Evolutionary conservation across 2,888 invertebrate species (phyloP), one percentile per base, ranked within the genome.

Genomic region (Macrostomum cliftonense): DNA sequence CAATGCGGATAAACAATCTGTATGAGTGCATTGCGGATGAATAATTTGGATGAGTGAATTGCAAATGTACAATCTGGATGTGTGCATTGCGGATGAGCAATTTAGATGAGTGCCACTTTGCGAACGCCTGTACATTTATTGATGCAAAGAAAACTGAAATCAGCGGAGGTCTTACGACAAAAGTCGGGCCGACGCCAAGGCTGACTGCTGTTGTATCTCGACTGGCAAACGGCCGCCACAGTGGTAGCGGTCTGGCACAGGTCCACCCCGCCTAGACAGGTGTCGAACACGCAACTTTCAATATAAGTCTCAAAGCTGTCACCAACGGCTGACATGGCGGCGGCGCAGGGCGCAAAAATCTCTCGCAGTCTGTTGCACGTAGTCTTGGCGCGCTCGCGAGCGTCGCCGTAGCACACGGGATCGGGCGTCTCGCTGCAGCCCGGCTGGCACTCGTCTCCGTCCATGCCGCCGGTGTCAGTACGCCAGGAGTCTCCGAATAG

Each of bases 401-500:
- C 52, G 12, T 42, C 36, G 1, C 42, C 52, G 37, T 39, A 44
- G 47, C 58, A 57, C 4, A 37, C 40, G 4, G 48, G 47, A 11
- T 43, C 45, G 1, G 55, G 46, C 1, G 49, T 47, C 1, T 48
- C 37, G 14, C 49, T 47, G 45, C 63, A 64, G 51, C 58, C 57
- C 7, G 53, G 50, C 1, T n/a, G 43, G 51, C 64, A 63, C 12
- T 47, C 47, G 1, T 53, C 51, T 38, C 55, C 45, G n/a, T n/a
- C 49, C 21, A 49, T 38, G 1, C 37, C 49, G 1, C 37, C 48
- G 28, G 50, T 53, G 1, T 52, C 53, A 9, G 53, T 53, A 5
- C 53, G 53, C 60, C 61, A 63, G 1, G 63, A 63, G 40, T 59
- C 54, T 7, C 61, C 62, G 52, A 63, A 63, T 45, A 56, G 36